Evolutionary conservation across 2,888 invertebrate genomes (phyloP), one percentile per base, ranked within the genome.

Genomic region (Steromphala cineraria): DNA sequence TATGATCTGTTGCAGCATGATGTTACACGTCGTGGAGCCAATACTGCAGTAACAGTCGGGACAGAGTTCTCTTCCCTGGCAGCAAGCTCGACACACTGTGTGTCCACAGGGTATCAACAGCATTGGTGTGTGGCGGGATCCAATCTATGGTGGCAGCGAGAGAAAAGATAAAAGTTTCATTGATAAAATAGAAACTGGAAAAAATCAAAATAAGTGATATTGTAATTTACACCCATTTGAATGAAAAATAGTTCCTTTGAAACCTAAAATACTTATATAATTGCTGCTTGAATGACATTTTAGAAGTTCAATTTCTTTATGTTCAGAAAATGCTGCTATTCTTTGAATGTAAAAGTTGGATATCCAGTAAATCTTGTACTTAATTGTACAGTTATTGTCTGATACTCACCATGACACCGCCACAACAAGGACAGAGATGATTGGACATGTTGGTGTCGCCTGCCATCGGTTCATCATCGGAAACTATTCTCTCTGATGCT

Each of bases 81-180:
- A 79, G 78, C 90, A 90, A 8, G 75, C 52, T 8, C 74, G 77
- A 80, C 90, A 90, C 75, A 88, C 78, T 28, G 84, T 89, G 80
- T 90, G 90, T n/a, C 89, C 90, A 84, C 90, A 90, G 8, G 90
- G 90, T 31, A 88, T 88, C 78, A 88, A 79, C 76, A 89, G 81
- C 83, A 87, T 84, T 1, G 90, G 89, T 2, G 81, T 82, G 75
- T 83, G 75, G 15, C 83, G 78, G 19, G 88, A 83, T 10, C 87
- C 81, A 28, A 87, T 67, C 90, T 90, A 80, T 10, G 81, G 83
- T 31, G 62, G 15, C 76, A 75, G 28, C 4, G 10, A 21, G n/a
- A 46, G 7, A 46, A 46, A 46, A 13, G 36, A 36, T 36, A 7
- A 36, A 2, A 36, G 36, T 36, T 36, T 36, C 36, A 7, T 7